These are phyloP conservation scores for Gymnorhina tibicen DNA, from an alignment of 2,113 vertebrate species.

Conservation along the genomic window DNA sequence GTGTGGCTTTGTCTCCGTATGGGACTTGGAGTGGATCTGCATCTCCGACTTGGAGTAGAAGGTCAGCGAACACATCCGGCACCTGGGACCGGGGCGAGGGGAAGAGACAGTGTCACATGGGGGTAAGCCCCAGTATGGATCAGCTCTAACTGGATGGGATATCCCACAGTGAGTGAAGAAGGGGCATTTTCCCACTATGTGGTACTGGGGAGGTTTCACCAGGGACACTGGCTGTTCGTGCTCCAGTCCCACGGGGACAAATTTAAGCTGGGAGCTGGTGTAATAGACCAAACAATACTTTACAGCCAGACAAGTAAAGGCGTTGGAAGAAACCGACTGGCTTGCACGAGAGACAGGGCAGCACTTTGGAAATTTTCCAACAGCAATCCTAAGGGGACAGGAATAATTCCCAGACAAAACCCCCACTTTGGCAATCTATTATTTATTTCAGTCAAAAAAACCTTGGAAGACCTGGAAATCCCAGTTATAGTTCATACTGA, in stretches of 20 bases:
- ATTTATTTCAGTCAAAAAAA: conserved; percentile 33
- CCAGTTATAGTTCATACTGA: background rate
- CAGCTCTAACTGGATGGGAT: background rate
- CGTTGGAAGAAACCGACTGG: background rate
- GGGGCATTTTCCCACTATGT: background rate
- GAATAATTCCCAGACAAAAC: conserved; percentile 37
- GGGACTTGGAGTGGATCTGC: conserved; percentile 98
- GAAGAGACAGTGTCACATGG: conserved; percentile 29
- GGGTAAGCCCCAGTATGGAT: background rate
- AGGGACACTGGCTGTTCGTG: background rate
- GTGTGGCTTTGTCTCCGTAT: conserved; percentile 98
- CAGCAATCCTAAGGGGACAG: background rate
- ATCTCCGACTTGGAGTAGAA: conserved; percentile 99
- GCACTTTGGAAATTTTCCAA: background rate
- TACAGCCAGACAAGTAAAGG: background rate
- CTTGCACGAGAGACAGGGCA: background rate
- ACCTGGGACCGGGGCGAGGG: conserved; percentile 80
- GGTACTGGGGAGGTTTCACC: background rate
- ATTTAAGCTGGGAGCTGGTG: background rate
- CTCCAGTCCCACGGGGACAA: background rate
- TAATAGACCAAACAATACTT: background rate
- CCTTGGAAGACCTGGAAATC: background rate
- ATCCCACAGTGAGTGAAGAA: background rate
- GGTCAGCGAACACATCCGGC: conserved; percentile 99
- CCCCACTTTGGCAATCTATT: background rate